These are phyloP conservation scores for Mirza zaza DNA, from an alignment of 2,113 vertebrate genomes.

Conservation along the genomic window DNA sequence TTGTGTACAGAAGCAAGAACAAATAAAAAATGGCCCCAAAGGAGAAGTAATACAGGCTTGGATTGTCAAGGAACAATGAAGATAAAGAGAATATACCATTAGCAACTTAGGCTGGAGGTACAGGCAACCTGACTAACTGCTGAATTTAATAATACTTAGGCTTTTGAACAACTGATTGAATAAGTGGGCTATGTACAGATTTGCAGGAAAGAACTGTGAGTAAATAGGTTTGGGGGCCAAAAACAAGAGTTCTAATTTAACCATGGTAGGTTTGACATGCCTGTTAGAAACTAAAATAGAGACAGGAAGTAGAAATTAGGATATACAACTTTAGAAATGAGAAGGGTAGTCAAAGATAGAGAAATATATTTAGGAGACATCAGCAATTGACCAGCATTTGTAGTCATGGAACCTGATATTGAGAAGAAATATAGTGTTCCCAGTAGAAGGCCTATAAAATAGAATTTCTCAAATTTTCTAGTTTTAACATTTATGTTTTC, in stretches of 20 bases:
- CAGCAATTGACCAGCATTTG: not conserved
- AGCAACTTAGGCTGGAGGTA: not conserved
- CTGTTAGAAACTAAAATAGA: not conserved
- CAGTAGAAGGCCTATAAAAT: not conserved
- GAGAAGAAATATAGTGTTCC: not conserved
- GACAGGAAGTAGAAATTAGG: not conserved
- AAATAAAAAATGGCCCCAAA: not conserved
- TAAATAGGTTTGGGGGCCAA: not conserved
- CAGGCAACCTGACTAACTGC: too few relatives aligned
- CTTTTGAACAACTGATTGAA: not conserved
- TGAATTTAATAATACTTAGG: not conserved
- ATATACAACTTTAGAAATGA: not conserved
- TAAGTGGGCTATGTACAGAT: not conserved
- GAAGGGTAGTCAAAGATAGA: not conserved
- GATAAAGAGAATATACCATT: not conserved
- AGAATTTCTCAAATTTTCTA: not conserved
- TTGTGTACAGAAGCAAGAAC: not conserved
- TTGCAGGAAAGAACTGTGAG: not conserved
- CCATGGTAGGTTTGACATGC: not conserved
- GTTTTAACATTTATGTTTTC: slow-evolving; percentile 1
- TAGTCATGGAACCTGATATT: not conserved
- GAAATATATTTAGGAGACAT: not conserved
- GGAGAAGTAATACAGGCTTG: not conserved
- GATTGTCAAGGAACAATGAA: not conserved
- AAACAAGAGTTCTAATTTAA: not conserved